A percentile compares a stretch with the other conserved stretches of the same genome.
phyloP scores from a whole-genome alignment of 2,797 vertebrate species.

The Hybognathus amarus region DNA sequence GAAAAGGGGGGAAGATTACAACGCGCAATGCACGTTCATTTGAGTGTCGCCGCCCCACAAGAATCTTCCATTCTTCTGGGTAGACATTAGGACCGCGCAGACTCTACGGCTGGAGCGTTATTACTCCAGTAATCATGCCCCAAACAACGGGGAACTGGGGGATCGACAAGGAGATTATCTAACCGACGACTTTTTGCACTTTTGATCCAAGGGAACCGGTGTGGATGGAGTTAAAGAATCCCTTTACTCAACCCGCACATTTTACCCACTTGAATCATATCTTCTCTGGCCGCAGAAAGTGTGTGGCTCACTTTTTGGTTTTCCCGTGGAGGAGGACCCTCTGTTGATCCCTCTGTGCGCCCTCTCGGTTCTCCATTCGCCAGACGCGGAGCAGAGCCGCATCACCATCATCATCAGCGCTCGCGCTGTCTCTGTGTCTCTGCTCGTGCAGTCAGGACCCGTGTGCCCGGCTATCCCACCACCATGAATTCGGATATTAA shows the following conservation, averaged over 20 bases:
- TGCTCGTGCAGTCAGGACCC: slow-evolving; percentile 46
- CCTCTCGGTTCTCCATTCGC: slow-evolving; percentile 54
- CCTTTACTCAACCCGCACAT: slow-evolving; percentile 59
- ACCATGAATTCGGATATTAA: slow-evolving; percentile 85
- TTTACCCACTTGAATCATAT: slow-evolving; percentile 49
- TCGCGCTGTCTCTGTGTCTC: slow-evolving; percentile 43
- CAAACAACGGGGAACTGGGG: slow-evolving; percentile 3
- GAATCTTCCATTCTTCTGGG: not conserved
- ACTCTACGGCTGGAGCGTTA: slow-evolving; percentile 39
- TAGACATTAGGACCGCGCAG: slow-evolving; percentile 65
- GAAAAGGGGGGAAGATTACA: not conserved
- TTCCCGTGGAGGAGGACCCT: slow-evolving; percentile 60
- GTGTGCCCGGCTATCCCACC: slow-evolving; percentile 64
- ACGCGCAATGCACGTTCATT: not conserved
- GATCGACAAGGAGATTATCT: slow-evolving; percentile 33
- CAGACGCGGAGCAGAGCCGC: slow-evolving; percentile 29
- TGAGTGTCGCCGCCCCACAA: slow-evolving; percentile 19
- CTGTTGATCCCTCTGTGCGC: slow-evolving; percentile 45
- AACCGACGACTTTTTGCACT: slow-evolving; percentile 53
- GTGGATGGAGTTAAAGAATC: slow-evolving; percentile 65
- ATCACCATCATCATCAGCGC: slow-evolving; percentile 18
- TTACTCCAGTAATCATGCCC: slow-evolving; percentile 36
- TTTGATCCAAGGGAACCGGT: slow-evolving; percentile 19
- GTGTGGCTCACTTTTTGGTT: slow-evolving; percentile 67
- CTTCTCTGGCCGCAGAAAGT: slow-evolving; percentile 61